These are phyloP conservation scores for Paratilapia polleni DNA, from an alignment of 2,113 vertebrate genomes.

Conservation along the genomic window DNA sequence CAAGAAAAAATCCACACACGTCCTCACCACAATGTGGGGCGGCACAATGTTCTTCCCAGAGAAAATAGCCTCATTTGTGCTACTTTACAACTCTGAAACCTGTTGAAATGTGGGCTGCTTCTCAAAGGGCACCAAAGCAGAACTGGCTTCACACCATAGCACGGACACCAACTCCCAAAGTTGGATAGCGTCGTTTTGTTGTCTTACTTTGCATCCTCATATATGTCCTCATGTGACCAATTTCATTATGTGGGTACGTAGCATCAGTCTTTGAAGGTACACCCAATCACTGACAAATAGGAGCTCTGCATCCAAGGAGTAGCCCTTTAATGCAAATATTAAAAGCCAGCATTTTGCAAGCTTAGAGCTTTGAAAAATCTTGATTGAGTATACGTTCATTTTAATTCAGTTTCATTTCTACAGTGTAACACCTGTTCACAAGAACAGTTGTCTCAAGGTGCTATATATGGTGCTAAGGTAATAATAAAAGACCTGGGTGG, in stretches of 20 bases:
- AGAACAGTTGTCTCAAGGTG: not conserved
- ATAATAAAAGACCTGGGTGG: not conserved
- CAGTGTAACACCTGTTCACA: not conserved
- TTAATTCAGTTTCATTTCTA: not conserved
- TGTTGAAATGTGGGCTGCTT: not conserved
- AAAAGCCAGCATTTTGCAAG: not conserved
- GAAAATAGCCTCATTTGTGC: not conserved
- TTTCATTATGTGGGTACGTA: not conserved
- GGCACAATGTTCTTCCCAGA: not conserved
- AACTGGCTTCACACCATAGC: not conserved
- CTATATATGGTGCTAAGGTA: no score
- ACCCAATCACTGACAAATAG: not conserved
- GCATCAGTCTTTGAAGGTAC: not conserved
- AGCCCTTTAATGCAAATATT: not conserved
- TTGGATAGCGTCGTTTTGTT: not conserved
- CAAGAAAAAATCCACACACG: no score
- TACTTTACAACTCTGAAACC: not conserved
- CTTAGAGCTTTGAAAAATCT: not conserved
- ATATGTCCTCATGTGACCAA: not conserved
- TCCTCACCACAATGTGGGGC: no score
- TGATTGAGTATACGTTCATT: not conserved
- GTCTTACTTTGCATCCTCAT: not conserved
- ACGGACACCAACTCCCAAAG: not conserved
- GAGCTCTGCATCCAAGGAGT: not conserved
- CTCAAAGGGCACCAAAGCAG: not conserved